These are phyloP conservation scores for Microdon myrmicae DNA, from an alignment of 2,888 invertebrate species.

Conservation along the genomic window DNA sequence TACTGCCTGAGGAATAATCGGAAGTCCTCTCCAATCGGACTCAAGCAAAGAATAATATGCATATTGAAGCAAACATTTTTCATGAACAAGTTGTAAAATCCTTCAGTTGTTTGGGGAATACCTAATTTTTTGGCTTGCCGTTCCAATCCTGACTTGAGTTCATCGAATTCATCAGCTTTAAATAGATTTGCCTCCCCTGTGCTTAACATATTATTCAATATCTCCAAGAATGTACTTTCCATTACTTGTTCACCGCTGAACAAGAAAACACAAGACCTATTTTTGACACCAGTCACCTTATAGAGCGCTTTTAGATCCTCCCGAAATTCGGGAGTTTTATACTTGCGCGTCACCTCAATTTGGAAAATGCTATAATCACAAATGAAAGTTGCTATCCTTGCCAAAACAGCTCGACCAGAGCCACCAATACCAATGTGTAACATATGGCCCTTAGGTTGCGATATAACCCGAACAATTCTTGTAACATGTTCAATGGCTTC, in stretches of 20 bases:
- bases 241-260: conserved; percentile 88
- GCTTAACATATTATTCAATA: conserved; percentile 88
- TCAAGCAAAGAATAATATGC: conserved; percentile 87
- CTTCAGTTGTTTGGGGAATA: conserved; percentile 73
- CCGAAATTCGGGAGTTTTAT: conserved; percentile 79
- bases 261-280: conserved; percentile 80
- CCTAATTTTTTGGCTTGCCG: conserved; percentile 58
- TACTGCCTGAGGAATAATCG: conserved; percentile 84
- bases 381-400: conserved; percentile 81
- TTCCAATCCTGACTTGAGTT: conserved; percentile 65
- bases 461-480: conserved; percentile 83
- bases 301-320: conserved; percentile 85
- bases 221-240: conserved; percentile 86
- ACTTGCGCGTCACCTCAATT: conserved; percentile 82
- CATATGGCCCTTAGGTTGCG: conserved; percentile 85
- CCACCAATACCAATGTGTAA: conserved; percentile 88
- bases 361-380: conserved; percentile 82
- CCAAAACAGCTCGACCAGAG: conserved; percentile 84
- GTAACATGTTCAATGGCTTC: conserved; percentile 89
- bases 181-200: conserved; percentile 91
- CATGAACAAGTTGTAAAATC: conserved; percentile 80
- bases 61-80: conserved; percentile 80
- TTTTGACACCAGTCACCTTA: conserved; percentile 77
- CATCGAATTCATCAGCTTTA: conserved; percentile 88
- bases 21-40: conserved; percentile 87